Percentiles rank a stretch among this genome's conserved stretches.
These are phyloP conservation scores for Cyclophora punctaria DNA, from an alignment of 2,888 invertebrate genomes.

Conservation along the genomic window DNA sequence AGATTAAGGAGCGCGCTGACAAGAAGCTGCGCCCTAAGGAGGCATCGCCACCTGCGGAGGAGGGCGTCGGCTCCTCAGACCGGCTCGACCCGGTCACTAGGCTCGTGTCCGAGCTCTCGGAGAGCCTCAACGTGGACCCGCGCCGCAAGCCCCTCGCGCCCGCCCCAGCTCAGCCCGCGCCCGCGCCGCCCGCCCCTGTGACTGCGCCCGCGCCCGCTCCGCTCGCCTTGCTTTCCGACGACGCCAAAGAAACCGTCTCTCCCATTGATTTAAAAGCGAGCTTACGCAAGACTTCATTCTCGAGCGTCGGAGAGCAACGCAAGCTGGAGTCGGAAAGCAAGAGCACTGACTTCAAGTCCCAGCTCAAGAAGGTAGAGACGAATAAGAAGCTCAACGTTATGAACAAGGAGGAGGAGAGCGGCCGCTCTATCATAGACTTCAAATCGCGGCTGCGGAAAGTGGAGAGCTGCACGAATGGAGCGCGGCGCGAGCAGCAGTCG, in stretches of 20 bases:
- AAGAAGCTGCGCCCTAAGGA: constrained; percentile 76
- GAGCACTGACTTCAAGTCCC: constrained; percentile 76
- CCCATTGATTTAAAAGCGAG: constrained; percentile 69
- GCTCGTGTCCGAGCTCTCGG: constrained; percentile 88
- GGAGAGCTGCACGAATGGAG: constrained; percentile 64
- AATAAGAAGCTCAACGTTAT: constrained; percentile 74
- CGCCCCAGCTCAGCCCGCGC: constrained; percentile 28
- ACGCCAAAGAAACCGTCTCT: constrained; percentile 39
- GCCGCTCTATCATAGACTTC: constrained; percentile 84
- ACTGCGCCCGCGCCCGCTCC: constrained; percentile 26
- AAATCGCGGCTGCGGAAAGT: constrained; percentile 90
- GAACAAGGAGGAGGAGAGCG: constrained; percentile 69
- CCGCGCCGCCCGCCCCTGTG: constrained; percentile 21
- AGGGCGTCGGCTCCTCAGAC: constrained; percentile 35
- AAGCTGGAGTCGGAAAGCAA: constrained; percentile 35
- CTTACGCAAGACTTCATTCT: constrained; percentile 57
- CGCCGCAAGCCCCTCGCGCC: constrained; percentile 19
- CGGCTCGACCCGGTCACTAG: constrained; percentile 84
- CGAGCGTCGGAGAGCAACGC: constrained; percentile 31
- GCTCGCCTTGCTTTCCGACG: constrained; percentile 20
- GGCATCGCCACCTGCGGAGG: constrained; percentile 53
- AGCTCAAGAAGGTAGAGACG: constrained; percentile 84
- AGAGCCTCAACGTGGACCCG: constrained; percentile 83
- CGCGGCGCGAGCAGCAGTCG: constrained; percentile 47
- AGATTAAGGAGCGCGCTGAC: constrained; percentile 87